These are phyloP conservation scores for Patella ulyssiponensis DNA, from an alignment of 2,888 invertebrate genomes.

Conservation along the genomic window DNA sequence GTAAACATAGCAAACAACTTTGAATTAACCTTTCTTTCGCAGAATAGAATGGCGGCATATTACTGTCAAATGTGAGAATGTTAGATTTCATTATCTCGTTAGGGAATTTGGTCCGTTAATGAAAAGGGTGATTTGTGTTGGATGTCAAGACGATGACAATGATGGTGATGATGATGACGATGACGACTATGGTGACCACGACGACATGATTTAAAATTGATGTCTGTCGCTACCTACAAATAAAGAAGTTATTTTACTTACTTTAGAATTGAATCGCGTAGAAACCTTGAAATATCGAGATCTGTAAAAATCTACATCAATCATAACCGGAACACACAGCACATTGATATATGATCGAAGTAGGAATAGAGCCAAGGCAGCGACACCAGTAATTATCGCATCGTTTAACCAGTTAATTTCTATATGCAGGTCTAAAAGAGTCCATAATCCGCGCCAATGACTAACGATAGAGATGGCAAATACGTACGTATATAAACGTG, in stretches of 20 bases:
- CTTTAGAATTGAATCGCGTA: slow-evolving; percentile 4
- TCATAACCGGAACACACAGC: not conserved
- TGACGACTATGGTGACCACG: not conserved
- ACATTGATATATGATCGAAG: slow-evolving; percentile 1
- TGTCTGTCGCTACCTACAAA: no score
- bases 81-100: not conserved
- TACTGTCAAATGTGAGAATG: not conserved
- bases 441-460: slow-evolving; percentile 20
- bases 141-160: not conserved
- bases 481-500: slow-evolving; percentile 14
- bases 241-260: not conserved
- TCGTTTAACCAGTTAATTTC: not conserved
- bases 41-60: no score
- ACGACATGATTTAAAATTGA: not conserved
- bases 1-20: no score
- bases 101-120: not conserved
- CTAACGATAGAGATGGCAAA: not conserved
- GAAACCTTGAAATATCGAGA: not conserved
- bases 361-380: not conserved
- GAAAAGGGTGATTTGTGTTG: not conserved
- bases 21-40: no score
- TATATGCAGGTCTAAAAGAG: not conserved
- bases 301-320: not conserved
- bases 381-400: not conserved
- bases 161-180: slow-evolving; percentile 4